These are phyloP conservation scores for Podocnemis expansa DNA, from an alignment of 2,113 vertebrate species.

Conservation along the genomic window DNA sequence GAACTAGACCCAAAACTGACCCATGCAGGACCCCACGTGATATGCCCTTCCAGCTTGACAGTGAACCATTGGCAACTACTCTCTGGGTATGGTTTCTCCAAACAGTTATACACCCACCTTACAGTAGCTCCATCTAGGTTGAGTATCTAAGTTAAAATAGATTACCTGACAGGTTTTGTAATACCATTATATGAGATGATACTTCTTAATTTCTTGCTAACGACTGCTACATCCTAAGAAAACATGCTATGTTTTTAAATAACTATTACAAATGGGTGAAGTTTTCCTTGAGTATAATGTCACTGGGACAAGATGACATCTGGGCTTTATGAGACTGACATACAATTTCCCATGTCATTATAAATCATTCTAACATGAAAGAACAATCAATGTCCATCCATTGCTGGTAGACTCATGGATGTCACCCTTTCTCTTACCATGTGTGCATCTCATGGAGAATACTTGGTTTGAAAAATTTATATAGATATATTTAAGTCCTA, in stretches of 20 bases:
- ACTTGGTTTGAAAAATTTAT: not conserved
- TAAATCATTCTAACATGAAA: not conserved
- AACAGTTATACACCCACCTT: too few species aligned
- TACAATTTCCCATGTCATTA: not conserved
- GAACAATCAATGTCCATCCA: not conserved
- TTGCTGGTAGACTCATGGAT: not conserved
- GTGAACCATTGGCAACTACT: too few species aligned
- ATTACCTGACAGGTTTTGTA: too few species aligned
- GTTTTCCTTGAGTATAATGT: not conserved
- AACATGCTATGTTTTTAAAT: not conserved
- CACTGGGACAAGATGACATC: not conserved
- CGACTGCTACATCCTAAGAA: too few species aligned
- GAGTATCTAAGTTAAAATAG: too few species aligned
- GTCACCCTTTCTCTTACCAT: not conserved
- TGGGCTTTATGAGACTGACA: not conserved
- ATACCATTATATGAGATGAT: too few species aligned
- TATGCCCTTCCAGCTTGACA: too few species aligned
- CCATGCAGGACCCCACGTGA: too few species aligned
- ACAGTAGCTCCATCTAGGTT: too few species aligned
- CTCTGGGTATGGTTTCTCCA: too few species aligned
- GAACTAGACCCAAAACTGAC: too few species aligned
- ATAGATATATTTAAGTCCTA: not conserved
- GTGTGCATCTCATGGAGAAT: fast-evolving
- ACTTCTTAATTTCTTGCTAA: too few species aligned
- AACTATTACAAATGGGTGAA: not conserved